Base-by-base conservation (phyloP, 2,888 invertebrate species). In the Acronicta psi region DNA sequence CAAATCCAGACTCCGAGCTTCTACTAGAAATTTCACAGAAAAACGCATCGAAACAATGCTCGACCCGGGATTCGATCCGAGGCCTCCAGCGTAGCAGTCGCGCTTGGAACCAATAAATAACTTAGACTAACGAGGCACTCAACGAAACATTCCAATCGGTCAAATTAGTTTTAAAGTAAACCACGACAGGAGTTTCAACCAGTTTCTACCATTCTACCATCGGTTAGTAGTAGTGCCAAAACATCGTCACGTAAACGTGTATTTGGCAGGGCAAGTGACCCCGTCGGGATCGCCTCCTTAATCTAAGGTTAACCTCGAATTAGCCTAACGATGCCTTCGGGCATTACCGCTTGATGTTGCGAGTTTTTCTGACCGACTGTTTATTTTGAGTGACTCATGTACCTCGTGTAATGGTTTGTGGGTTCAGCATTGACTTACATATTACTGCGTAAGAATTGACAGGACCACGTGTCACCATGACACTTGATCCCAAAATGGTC, bases 271-370 rank as follows among this genome's bases (percentile, higher is more conserved):
- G 57, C 53, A 57, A 58, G 57, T 73, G 59, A 63, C 60, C 50
- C 31, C 20, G 44, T 31, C 16, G 61, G 50, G 55, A 34, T 62
- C 46, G 45, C 58, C 59, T 46, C 18, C 55, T 60, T 73, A 69
- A 76, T 60, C 50, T 77, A 62, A 77, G 58, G 62, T 50, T 51
- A 60, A 63, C 65, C 64, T 59, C 59, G 53, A 73, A 73, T 76
- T 73, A 76, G 59, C 58, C 42, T 60, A 73, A 72, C 61, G 61
- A 53, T 50, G 54, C 69, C 61, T 49, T 36, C 17, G 73, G 69
- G 61, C 36, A 51, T 73, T 59, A 36, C 37, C 43, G 52, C 29
- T 72, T 37, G 53, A 47, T 54, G 29, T 60, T 31, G 23, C 14
- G 17, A 25, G n/a, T 58, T 66, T 47, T 71, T 58, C 41, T 34